Conservation (phyloP, 2,888 invertebrate species). For the Heliconius charithonia region DNA sequence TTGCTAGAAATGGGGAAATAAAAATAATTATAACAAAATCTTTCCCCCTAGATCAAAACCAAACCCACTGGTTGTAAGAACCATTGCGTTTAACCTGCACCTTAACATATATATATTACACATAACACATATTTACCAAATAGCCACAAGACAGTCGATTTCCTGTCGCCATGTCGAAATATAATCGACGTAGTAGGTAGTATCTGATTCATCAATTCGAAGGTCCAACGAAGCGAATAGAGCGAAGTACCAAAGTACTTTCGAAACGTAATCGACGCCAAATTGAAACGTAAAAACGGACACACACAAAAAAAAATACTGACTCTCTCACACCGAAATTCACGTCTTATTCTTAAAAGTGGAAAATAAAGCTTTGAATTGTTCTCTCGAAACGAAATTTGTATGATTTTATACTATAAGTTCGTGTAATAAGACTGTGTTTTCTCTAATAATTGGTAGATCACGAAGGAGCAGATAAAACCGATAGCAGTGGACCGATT, state of each 20-base stretch:
- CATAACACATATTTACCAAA: neutral
- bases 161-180: slow-evolving; percentile 14
- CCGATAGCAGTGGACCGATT: slow-evolving; percentile 41
- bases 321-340: neutral
- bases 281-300: slow-evolving; percentile 32
- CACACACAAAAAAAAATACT: slow-evolving; percentile 4
- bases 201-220: slow-evolving; percentile 40
- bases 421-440: neutral
- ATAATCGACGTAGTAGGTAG: slow-evolving; percentile 22
- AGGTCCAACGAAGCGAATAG: slow-evolving; percentile 38
- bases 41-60: no score
- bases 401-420: neutral
- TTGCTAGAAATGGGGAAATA: no score
- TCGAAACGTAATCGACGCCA: slow-evolving; percentile 34
- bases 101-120: no score
- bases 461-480: slow-evolving; percentile 30
- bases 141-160: neutral
- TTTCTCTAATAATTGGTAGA: slow-evolving; percentile 1
- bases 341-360: slow-evolving; percentile 18
- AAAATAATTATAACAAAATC: no score
- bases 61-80: no score
- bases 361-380: slow-evolving; percentile 22
- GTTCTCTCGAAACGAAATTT: neutral
- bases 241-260: slow-evolving; percentile 37
- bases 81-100: no score